phyloP scores from a whole-genome alignment of 2,113 vertebrate species.

The Diadophis punctatus region DNA sequence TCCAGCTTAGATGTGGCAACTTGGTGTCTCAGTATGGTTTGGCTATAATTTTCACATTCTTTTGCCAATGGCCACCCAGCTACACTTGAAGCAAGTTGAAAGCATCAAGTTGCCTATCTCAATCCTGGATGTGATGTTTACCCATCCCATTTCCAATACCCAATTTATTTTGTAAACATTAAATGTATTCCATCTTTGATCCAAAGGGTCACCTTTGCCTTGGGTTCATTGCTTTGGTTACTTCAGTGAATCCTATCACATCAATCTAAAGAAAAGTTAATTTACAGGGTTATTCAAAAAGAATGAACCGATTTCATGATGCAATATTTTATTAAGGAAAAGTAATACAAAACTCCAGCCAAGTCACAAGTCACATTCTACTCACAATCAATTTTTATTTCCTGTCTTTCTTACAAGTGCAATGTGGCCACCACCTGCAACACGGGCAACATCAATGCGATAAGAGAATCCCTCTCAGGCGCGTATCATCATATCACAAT shows the following conservation, averaged over 20 bases:
- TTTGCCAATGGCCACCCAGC: background rate
- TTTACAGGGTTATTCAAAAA: background rate
- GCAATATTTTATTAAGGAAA: no score
- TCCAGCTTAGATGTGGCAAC: background rate
- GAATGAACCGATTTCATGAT: no score
- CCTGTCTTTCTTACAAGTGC: no score
- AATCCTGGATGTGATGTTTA: background rate
- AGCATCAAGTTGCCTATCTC: background rate
- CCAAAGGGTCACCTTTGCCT: background rate
- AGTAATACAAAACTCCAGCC: no score
- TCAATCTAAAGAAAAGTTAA: background rate
- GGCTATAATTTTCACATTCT: background rate
- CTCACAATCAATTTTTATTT: no score
- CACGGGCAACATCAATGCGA: no score
- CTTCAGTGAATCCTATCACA: background rate
- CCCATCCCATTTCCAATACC: background rate
- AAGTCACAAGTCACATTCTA: no score
- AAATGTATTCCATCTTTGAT: background rate
- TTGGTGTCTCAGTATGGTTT: background rate
- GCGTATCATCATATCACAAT: no score
- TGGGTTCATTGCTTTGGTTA: background rate
- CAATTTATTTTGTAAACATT: background rate
- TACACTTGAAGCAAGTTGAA: background rate
- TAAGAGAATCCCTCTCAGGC: no score
- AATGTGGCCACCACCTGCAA: no score